phyloP scores from a whole-genome alignment of 2,888 invertebrate genomes.

The Acanthopleura granulata region DNA sequence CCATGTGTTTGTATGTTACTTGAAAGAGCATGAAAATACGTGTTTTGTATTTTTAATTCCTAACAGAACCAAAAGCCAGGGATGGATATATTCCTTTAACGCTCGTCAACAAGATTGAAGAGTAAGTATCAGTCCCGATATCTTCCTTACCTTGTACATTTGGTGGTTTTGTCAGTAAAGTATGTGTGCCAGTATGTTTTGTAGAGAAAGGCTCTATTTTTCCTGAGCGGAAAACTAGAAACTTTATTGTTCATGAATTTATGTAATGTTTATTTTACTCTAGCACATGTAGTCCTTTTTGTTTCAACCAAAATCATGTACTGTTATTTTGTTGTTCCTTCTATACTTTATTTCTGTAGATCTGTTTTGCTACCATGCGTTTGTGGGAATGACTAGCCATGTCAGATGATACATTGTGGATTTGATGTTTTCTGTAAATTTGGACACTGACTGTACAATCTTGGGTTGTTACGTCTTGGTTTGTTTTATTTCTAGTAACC shows the following conservation, averaged over 20 bases:
- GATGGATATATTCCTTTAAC: not conserved
- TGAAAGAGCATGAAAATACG: not conserved
- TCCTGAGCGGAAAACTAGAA: no score
- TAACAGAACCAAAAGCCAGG: not conserved
- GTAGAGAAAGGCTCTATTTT: no score
- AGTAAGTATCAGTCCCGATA: not conserved
- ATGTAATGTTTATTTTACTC: not conserved
- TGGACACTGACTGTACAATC: not conserved
- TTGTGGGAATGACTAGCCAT: not conserved
- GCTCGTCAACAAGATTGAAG: constrained; percentile 2
- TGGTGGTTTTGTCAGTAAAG: no score
- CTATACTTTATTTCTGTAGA: not conserved
- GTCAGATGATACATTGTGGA: no score
- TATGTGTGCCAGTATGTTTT: no score
- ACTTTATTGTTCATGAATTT: no score
- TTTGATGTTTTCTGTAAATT: no score
- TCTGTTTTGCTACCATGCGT: not conserved
- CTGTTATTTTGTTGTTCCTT: not conserved
- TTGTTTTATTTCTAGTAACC: not conserved
- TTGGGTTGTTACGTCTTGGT: not conserved
- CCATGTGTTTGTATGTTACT: not conserved
- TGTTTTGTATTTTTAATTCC: not conserved
- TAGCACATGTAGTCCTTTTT: not conserved
- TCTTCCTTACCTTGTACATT: not conserved
- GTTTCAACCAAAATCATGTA: not conserved